Conservation (phyloP, 2,113 vertebrate species). For the Solea senegalensis region DNA sequence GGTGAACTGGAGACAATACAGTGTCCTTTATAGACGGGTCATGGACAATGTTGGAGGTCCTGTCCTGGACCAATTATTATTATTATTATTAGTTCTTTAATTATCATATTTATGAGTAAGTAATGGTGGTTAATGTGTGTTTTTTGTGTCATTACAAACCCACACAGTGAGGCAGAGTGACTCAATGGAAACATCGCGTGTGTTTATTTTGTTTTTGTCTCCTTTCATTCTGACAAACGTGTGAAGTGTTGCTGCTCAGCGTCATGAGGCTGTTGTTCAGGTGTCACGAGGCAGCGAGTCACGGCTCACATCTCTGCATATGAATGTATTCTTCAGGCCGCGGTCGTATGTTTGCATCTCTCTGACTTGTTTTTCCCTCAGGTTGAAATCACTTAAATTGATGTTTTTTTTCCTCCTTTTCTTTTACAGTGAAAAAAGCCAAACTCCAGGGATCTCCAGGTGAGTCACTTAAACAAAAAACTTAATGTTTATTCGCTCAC, state of each 20-base stretch:
- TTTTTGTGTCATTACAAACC: too few species aligned
- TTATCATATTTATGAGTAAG: too few species aligned
- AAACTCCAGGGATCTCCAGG: constrained; percentile 79
- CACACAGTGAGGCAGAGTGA: not conserved
- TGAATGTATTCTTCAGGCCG: constrained; percentile 18
- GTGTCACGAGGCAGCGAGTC: constrained; percentile 14
- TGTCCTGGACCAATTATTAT: too few species aligned
- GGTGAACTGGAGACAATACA: too few species aligned
- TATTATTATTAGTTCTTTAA: too few species aligned
- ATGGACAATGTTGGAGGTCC: too few species aligned
- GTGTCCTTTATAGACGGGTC: too few species aligned
- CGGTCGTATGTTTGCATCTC: not conserved
- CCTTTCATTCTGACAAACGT: not conserved
- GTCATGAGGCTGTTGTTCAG: constrained; percentile 11
- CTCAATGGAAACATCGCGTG: not conserved
- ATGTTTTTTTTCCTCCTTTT: constrained; percentile 21
- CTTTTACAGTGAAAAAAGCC: constrained; percentile 83
- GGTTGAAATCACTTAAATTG: not conserved
- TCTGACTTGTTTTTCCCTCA: too few species aligned
- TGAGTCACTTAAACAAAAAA: constrained; percentile 43
- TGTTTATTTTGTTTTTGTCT: not conserved
- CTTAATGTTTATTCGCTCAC: not conserved
- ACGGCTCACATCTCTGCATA: constrained; percentile 19
- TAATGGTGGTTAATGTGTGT: too few species aligned
- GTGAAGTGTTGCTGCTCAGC: not conserved